Conservation (phyloP, 64 coral and sea anemone genomes). For the Hydrozoanthus tunicans region DNA sequence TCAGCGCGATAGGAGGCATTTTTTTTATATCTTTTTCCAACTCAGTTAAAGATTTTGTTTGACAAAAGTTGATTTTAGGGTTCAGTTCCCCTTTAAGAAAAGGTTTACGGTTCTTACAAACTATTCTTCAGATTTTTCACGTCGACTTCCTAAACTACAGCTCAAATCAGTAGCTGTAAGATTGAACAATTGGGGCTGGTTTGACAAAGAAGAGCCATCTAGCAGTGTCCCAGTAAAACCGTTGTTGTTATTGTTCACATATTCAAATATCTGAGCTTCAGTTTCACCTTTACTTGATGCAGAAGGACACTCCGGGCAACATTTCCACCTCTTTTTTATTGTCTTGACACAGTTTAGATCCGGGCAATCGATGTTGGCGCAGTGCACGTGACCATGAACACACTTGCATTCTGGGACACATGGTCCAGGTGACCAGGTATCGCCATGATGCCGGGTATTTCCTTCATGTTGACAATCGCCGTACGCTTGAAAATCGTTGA, state of each 20-base stretch:
- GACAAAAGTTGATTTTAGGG: too few species aligned
- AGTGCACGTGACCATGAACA: constrained; percentile 79
- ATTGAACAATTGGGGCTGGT: not conserved
- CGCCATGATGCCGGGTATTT: constrained; percentile 64
- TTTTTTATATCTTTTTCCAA: too few species aligned
- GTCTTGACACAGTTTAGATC: constrained; percentile 93
- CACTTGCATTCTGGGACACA: constrained; percentile 96
- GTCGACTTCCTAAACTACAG: not conserved
- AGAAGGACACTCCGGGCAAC: constrained; percentile 90
- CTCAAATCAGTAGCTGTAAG: not conserved
- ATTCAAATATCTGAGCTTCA: too few species aligned
- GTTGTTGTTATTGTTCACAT: not conserved
- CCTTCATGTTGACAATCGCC: constrained; percentile 79
- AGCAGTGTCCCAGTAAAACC: not conserved
- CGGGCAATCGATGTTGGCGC: constrained; percentile 93
- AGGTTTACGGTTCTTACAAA: too few species aligned
- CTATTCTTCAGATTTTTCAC: too few species aligned
- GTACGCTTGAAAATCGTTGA: not conserved
- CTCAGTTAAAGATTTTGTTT: too few species aligned
- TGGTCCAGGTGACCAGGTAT: constrained; percentile 93
- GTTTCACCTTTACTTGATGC: constrained; percentile 44
- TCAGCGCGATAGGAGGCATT: too few species aligned
- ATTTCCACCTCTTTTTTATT: constrained; percentile 87
- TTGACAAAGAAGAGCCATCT: not conserved
- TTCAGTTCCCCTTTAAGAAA: too few species aligned